A percentile compares a stretch with the other conserved stretches of the same genome.
These are phyloP conservation scores for Syngnathoides biaculeatus DNA, from an alignment of 2,113 vertebrate species.

Conservation along the genomic window DNA sequence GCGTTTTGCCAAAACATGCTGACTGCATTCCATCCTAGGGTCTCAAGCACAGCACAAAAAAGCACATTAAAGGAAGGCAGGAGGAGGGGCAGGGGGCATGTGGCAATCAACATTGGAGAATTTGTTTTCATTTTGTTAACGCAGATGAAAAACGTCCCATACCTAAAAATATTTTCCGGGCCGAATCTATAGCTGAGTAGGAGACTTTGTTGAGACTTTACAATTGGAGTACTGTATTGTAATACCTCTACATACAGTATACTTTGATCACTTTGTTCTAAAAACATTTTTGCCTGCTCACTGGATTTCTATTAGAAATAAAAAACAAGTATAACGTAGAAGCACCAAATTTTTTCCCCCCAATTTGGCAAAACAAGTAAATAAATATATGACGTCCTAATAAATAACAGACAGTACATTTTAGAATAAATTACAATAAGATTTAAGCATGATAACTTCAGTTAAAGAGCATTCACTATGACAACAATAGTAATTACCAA, in stretches of 20 bases:
- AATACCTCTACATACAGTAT: too few species aligned
- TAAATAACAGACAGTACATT: not conserved
- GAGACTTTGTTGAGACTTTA: too few species aligned
- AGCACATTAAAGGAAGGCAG: conserved; percentile 63
- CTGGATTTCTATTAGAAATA: not conserved
- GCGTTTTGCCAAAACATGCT: conserved; percentile 68
- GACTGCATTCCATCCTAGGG: conserved; percentile 60
- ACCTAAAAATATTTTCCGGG: conserved; percentile 6
- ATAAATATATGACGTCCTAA: not conserved
- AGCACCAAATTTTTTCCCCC: not conserved
- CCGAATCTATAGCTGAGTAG: too few species aligned
- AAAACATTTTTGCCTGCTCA: not conserved
- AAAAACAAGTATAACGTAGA: not conserved
- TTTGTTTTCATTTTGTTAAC: conserved; percentile 38
- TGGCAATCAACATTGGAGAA: conserved; percentile 60
- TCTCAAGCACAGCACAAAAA: conserved; percentile 66
- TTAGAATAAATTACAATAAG: too few species aligned
- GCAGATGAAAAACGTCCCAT: conserved; percentile 21
- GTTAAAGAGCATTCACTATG: too few species aligned
- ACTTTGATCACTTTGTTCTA: too few species aligned
- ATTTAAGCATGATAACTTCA: too few species aligned
- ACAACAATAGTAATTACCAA: too few species aligned
- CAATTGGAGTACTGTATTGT: too few species aligned
- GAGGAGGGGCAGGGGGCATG: conserved; percentile 37
- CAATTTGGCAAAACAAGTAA: not conserved